Conservation (phyloP, 2,113 vertebrate species). For the Anoura caudifer region DNA sequence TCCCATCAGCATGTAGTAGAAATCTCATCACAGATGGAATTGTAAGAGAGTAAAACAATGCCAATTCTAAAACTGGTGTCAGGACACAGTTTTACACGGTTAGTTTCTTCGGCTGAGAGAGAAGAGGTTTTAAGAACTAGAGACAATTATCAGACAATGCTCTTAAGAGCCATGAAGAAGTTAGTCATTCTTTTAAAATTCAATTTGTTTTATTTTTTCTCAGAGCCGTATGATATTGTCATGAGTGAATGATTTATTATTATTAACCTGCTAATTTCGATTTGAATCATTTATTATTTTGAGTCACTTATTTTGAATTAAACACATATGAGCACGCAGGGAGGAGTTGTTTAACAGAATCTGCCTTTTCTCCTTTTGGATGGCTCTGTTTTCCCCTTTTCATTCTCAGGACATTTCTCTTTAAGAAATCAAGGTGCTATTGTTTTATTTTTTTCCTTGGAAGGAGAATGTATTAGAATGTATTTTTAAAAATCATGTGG, state of each 20-base stretch:
- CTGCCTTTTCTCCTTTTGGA: not conserved
- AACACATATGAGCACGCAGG: not conserved
- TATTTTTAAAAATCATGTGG: not conserved
- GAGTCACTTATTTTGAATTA: not conserved
- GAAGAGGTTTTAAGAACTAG: constrained; percentile 15
- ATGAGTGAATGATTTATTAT: not conserved
- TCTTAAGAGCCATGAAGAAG: not conserved
- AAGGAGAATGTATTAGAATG: not conserved
- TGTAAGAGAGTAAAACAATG: not conserved
- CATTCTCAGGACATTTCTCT: not conserved
- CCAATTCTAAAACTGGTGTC: not conserved
- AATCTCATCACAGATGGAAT: not conserved
- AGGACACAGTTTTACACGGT: not conserved
- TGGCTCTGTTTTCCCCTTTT: not conserved
- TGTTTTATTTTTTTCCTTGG: constrained; percentile 23
- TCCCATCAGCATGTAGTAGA: not conserved
- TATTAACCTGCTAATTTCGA: not conserved
- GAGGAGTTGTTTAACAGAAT: not conserved
- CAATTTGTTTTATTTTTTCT: not conserved
- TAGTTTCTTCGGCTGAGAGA: not conserved
- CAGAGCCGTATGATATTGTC: not conserved
- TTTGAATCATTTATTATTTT: not conserved
- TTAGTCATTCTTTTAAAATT: constrained; percentile 13
- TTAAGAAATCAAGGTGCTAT: not conserved
- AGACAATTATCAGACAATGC: not conserved